Evolutionary conservation across 2,888 invertebrate genomes (phyloP), one percentile per base, ranked within the genome.

Genomic region (Chydorus sphaericus): DNA sequence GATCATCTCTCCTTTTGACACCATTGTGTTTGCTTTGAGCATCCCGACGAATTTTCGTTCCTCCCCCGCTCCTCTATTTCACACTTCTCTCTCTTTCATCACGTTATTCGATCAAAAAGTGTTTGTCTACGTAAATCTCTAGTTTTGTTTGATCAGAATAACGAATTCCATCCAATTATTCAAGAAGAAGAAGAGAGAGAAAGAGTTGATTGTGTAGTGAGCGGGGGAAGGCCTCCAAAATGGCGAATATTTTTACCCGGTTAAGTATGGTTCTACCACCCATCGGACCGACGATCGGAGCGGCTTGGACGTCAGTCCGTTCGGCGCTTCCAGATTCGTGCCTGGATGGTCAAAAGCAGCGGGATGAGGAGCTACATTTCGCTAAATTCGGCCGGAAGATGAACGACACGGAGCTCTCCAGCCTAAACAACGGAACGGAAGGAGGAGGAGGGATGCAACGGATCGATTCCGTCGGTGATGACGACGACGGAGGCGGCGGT

Each of bases 231-330:
- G 44, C 44, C 44, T 44, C 44, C 26, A 44, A n/a, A n/a, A n/a
- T n/a, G 44, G 44, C 44, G 44, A 23, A 44, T 26, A 26, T 44
- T 28, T 44, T 44, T n/a, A 44, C 26, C n/a, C 44, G 44, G 26
- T 23, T 44, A 44, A 44, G 28, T 23, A 44, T 44, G 44, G 44
- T 28, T 28, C 26, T 44, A 14, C 44, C 44, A 10, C 44, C 44
- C 4, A 44, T 44, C 8, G 44, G 44, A 7, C 26, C 44, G 4
- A 20, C 44, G 14, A 14, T 44, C 4, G 44, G 26, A 26, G 44
- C 44, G 11, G 85, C 86, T 26, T 81, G 84, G 78, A 87, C 87
- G 70, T 83, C 86, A 20, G 77, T 85, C 50, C 77, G 83, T 63
- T 83, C 87, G 67, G 78, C 81, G 65, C 78, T 86, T 66, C 87